phyloP scores from a whole-genome alignment of 1,140 invertebrate genomes.

The Zelostemma sp. region DNA sequence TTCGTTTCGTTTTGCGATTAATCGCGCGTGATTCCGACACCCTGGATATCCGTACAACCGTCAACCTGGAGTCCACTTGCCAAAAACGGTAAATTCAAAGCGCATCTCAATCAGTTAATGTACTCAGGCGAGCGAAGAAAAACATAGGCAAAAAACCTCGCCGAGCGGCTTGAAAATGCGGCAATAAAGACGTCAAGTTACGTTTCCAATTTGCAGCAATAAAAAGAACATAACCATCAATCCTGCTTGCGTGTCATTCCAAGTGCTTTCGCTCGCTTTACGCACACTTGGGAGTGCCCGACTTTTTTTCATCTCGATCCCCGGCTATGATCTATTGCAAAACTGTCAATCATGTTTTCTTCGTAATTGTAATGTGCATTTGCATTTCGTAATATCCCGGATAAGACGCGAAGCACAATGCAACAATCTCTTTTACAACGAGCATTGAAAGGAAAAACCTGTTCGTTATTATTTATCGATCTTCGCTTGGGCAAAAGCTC shows the following conservation, averaged over 20 bases:
- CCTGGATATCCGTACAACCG: conserved; percentile 66
- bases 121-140: no score
- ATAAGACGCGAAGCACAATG: not conserved
- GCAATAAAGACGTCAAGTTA: no score
- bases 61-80: conserved; percentile 73
- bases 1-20: not conserved
- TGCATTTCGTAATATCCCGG: not conserved
- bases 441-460: no score
- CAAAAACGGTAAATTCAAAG: conserved; percentile 72
- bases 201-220: not conserved
- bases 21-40: conserved; percentile 19
- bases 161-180: no score
- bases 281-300: not conserved
- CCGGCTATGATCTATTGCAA: not conserved
- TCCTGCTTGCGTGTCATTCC: not conserved
- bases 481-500: not conserved
- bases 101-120: no score
- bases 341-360: conserved; percentile 3
- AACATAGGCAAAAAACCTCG: no score
- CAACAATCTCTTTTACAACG: no score
- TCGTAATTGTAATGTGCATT: not conserved
- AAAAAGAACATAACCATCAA: not conserved
- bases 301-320: not conserved
- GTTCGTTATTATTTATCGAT: no score
- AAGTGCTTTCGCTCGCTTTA: not conserved